A percentile compares a stretch with the other conserved stretches of the same genome.
These are phyloP conservation scores for Aporophyla nigra DNA, from an alignment of 2,888 invertebrate species.

Conservation along the genomic window DNA sequence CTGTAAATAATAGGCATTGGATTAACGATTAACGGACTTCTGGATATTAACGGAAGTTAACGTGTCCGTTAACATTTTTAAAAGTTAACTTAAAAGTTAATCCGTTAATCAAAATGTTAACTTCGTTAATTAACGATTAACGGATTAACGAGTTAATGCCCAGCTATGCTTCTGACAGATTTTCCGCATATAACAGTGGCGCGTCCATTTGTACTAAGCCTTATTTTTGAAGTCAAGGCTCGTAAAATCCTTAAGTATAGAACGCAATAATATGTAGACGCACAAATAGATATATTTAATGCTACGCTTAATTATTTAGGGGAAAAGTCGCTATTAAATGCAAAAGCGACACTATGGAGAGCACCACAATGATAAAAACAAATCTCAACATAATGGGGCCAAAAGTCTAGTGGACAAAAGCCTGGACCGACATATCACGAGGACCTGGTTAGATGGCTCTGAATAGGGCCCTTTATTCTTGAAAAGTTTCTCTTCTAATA, in stretches of 20 bases:
- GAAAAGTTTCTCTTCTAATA: background rate
- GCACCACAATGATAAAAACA: background rate
- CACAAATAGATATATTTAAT: conserved; percentile 29
- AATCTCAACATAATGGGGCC: background rate
- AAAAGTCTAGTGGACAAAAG: background rate
- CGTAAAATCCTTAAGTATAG: background rate
- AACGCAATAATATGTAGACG: conserved; percentile 36
- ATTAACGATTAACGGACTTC: no score
- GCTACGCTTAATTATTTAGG: conserved; percentile 18
- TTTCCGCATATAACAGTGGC: background rate
- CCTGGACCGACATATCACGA: conserved; percentile 17
- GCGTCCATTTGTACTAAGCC: background rate
- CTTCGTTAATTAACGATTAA: no score
- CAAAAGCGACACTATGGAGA: background rate
- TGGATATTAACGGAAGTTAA: no score
- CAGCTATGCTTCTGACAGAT: no score
- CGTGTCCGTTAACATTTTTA: no score
- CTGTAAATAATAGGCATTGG: no score
- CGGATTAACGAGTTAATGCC: no score
- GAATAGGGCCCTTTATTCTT: background rate
- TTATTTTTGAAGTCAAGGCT: conserved; percentile 20
- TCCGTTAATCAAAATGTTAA: no score
- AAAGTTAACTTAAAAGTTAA: no score
- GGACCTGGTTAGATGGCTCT: background rate
- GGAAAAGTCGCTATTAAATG: background rate